Evolutionary conservation across 92 coral and sea anemone species (phyloP).

Genomic region (Phenganax marumi): DNA sequence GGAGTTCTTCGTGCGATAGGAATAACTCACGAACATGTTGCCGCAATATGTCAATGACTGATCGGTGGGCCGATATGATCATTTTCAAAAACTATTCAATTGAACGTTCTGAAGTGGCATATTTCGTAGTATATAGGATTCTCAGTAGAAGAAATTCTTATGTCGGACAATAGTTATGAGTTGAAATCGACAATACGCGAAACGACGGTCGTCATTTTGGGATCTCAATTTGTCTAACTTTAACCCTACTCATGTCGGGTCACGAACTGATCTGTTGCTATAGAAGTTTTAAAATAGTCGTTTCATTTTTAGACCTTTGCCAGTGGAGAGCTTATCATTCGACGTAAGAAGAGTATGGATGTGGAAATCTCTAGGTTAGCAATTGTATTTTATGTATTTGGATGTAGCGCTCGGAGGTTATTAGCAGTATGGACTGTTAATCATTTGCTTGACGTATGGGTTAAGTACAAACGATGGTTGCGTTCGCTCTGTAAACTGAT

Average conservation of each 20-base stretch:
- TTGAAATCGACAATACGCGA: not conserved
- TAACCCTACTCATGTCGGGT: slow-evolving; percentile 1
- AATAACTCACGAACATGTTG: not conserved
- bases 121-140: not conserved
- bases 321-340: slow-evolving; percentile 86
- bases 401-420: not conserved
- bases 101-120: slow-evolving; percentile 19
- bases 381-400: not conserved
- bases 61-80: slow-evolving; percentile 4
- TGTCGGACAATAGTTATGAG: not conserved
- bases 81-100: not conserved
- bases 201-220: not conserved
- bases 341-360: slow-evolving; percentile 86
- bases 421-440: not conserved
- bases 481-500: not conserved
- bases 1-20: not conserved
- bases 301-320: slow-evolving; percentile 71
- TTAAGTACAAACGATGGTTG: not conserved
- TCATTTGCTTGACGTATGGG: slow-evolving; percentile 12
- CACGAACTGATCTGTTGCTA: slow-evolving; percentile 16
- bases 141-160: not conserved
- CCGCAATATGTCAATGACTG: slow-evolving; percentile 12
- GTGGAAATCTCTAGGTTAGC: slow-evolving; percentile 75
- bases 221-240: not conserved
- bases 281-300: not conserved